Conservation (phyloP, 2,888 invertebrate species). For the Ashinkailepas kermadecensis region DNA sequence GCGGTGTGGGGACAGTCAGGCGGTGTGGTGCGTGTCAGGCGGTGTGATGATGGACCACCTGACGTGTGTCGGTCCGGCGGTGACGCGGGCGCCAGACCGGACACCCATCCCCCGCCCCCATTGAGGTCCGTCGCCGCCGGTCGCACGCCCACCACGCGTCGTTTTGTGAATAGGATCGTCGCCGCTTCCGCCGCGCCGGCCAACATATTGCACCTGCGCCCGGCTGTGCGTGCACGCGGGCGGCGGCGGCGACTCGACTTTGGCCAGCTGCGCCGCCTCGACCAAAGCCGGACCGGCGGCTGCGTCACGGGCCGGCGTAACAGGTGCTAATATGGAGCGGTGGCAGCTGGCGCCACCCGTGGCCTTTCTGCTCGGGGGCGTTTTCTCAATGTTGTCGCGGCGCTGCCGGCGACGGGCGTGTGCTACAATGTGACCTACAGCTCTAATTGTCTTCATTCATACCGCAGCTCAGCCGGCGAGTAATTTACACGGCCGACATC, state of each 20-base stretch:
- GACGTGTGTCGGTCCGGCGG: too few relatives aligned
- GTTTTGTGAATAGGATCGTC: conserved; percentile 16
- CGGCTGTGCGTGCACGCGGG: neutral
- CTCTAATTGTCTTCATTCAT: conserved; percentile 4
- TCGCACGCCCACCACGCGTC: neutral
- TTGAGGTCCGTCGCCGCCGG: neutral
- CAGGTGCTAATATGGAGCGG: conserved; percentile 19
- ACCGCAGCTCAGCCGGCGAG: neutral
- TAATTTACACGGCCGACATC: neutral
- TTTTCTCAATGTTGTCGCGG: conserved; percentile 5
- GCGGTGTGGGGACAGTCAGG: too few relatives aligned
- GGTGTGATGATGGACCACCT: too few relatives aligned
- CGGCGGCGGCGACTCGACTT: neutral
- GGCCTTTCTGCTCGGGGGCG: neutral
- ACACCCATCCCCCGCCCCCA: neutral
- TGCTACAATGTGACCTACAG: neutral
- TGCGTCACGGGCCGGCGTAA: neutral
- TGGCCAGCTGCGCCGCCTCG: neutral
- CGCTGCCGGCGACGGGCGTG: neutral
- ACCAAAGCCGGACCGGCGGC: neutral
- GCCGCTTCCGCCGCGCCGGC: neutral
- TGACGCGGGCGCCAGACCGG: too few relatives aligned
- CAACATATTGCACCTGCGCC: conserved; percentile 22
- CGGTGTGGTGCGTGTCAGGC: too few relatives aligned
- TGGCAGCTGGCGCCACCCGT: neutral